phyloP scores from a whole-genome alignment of 2,888 invertebrate genomes.

The Drosophila anomalata region DNA sequence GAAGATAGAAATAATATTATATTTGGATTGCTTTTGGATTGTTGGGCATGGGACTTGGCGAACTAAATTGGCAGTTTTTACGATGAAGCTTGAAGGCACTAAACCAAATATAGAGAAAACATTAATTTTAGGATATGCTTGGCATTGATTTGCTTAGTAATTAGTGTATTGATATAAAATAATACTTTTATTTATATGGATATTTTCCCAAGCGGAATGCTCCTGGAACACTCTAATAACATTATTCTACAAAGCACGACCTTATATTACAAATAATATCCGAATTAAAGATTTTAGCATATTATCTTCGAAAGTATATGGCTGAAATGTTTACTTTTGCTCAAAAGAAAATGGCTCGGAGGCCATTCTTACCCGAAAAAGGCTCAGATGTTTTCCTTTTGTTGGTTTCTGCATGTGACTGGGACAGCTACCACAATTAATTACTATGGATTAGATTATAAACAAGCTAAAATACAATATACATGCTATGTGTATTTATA shows the following conservation, averaged over 20 bases:
- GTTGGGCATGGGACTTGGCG: slow-evolving; percentile 21
- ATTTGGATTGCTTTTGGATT: neutral
- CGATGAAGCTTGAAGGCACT: slow-evolving; percentile 14
- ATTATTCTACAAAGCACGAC: slow-evolving; percentile 44
- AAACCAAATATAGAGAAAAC: slow-evolving; percentile 24
- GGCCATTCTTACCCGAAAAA: slow-evolving; percentile 22
- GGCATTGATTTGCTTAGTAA: slow-evolving; percentile 65
- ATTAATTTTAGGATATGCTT: slow-evolving; percentile 59
- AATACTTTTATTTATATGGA: slow-evolving; percentile 30
- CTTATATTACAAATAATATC: slow-evolving; percentile 35
- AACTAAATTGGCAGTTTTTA: slow-evolving; percentile 33
- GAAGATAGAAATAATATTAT: neutral
- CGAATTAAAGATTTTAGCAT: slow-evolving; percentile 39
- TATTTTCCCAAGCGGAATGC: slow-evolving; percentile 33
- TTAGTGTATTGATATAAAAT: slow-evolving; percentile 44
- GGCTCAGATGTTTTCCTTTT: slow-evolving; percentile 23
- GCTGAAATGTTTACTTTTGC: slow-evolving; percentile 33
- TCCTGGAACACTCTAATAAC: slow-evolving; percentile 37
- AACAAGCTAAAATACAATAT: slow-evolving; percentile 27
- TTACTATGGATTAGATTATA: slow-evolving; percentile 28
- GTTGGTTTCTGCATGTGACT: slow-evolving; percentile 24
- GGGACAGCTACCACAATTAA: slow-evolving; percentile 17
- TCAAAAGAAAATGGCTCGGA: slow-evolving; percentile 19
- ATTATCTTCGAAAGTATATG: slow-evolving; percentile 30
- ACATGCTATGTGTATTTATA: slow-evolving; percentile 51